Evolutionary conservation across 92 coral and sea anemone species (phyloP).

Genomic region (Paragorgia papillata): DNA sequence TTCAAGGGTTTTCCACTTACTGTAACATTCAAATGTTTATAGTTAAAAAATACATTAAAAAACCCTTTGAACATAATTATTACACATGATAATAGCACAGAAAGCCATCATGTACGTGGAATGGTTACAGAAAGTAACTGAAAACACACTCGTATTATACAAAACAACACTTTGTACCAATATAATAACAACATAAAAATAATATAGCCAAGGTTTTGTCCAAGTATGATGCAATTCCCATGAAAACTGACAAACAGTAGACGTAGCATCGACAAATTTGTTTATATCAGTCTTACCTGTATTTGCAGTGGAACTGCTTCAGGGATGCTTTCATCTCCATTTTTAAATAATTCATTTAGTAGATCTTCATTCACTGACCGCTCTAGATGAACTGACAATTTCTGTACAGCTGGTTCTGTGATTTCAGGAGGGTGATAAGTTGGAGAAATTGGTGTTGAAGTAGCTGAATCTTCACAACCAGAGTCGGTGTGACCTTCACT

Average conservation of each 20-base stretch:
- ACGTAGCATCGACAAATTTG: not conserved
- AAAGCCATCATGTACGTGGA: too few species aligned
- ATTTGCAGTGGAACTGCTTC: not conserved
- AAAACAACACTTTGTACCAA: not conserved
- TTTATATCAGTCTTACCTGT: constrained; percentile 3
- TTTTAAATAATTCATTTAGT: constrained; percentile 15
- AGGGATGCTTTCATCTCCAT: not conserved
- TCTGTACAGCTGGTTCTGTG: constrained; percentile 42
- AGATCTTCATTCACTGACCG: constrained; percentile 45
- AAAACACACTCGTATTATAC: too few species aligned
- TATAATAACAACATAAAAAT: not conserved
- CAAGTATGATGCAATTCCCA: not conserved
- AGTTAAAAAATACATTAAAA: too few species aligned
- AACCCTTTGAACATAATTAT: too few species aligned
- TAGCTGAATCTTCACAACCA: constrained; percentile 69
- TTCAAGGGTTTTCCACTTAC: too few species aligned
- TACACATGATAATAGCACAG: too few species aligned
- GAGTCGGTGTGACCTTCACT: constrained; percentile 78
- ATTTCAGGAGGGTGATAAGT: too few species aligned
- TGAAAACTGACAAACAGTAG: constrained; percentile 25
- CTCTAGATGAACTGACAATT: constrained; percentile 37
- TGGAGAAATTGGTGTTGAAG: constrained; percentile 66
- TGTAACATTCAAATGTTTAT: too few species aligned
- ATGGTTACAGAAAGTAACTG: too few species aligned
- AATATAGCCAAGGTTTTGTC: not conserved